Percentiles rank a stretch among this genome's conserved stretches.
These are phyloP conservation scores for Leucophora obtusa DNA, from an alignment of 2,888 invertebrate species.

Conservation along the genomic window DNA sequence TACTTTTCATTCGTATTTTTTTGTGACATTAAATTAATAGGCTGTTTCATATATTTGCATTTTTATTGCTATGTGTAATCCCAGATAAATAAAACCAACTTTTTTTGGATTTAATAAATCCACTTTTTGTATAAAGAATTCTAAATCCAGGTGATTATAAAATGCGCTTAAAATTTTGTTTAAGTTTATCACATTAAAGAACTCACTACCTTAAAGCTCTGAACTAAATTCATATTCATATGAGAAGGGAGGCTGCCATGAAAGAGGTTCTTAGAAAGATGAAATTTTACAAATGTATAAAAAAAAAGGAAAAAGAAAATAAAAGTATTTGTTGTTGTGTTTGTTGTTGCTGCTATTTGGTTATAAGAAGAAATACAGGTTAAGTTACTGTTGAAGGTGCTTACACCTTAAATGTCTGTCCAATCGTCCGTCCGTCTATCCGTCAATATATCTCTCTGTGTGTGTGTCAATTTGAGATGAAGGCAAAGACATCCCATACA, in stretches of 20 bases:
- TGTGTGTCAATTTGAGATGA: too few species aligned
- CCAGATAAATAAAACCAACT: too few species aligned
- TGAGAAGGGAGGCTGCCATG: neutral
- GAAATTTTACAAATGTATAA: neutral
- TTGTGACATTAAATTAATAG: too few species aligned
- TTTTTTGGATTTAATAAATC: too few species aligned
- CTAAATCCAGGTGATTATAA: too few species aligned
- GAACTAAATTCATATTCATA: neutral
- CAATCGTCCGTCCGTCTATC: neutral
- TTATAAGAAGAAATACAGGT: constrained; percentile 61
- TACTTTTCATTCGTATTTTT: too few species aligned
- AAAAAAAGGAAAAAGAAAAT: constrained; percentile 9
- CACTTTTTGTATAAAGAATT: too few species aligned
- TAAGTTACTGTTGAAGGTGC: constrained; percentile 64
- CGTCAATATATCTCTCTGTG: neutral
- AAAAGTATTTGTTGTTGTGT: constrained; percentile 22
- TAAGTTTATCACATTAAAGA: neutral
- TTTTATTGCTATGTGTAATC: too few species aligned
- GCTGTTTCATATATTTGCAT: too few species aligned
- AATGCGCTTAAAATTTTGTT: too few species aligned
- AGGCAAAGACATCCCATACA: neutral
- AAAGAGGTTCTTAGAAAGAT: neutral
- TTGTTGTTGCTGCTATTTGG: constrained; percentile 29
- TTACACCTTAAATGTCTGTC: constrained; percentile 56
- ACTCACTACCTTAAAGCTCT: neutral